Evolutionary conservation across 2,113 vertebrate genomes (phyloP), one percentile per base, ranked within the genome.

Genomic region (Corydoras sp.): DNA sequence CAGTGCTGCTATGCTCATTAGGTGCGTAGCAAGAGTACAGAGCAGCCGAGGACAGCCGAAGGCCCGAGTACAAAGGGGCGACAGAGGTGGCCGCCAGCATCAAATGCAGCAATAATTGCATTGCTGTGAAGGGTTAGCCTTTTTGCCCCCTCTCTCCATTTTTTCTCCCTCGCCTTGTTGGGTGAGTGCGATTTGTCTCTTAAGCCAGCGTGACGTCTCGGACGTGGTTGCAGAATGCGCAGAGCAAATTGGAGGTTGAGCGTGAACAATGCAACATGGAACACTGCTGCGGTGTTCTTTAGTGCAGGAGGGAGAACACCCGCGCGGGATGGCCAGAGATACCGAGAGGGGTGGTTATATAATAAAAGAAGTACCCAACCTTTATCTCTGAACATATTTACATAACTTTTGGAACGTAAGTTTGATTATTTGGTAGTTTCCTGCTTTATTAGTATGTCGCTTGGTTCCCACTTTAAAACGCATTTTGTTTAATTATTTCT

Each of bases 191-290:
- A 99, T 99, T 99, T 99, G 97, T 99, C 94, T 94, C 95, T 95
- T 98, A 99, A 99, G 96, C 95, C 96, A 89, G 93, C 97, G 97
- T 94, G 98, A 99, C 97, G 92, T 97, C 96, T 94, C 93, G 94
- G 91, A 93, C 89, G 88, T 87, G 92, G 93, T 93, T 92, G 92
- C 94, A 98, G 95, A 98, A 99, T 99, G 96, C 93, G 92, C 91
- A 93, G 92, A 98, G 97, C 96, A 98, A 99, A 99, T 98, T 98
- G 95, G 93, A 98, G 95, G 95, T 92, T 93, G 94, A 95, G 97
- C 96, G 92, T 96, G 97, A 98, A 99, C 95, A 98, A 99, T 97
- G 92, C 90, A 93, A 98, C 95, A 96, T 90, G 94, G 92, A 90
- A 89, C 89, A 90, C 92, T 94, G 92, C 94, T 93, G 92, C 92